These are phyloP conservation scores for fruit fly (Drosophila melanogaster) DNA, from an alignment of 1,140 invertebrate species.

Conservation along the genomic window Release_6_plus_ISO1_MT NT_033779.5:10118001-10118500, in stretches of 20 bases:
- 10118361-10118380: too few species aligned
- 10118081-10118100: slow-evolving; percentile 91
- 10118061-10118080: slow-evolving; percentile 91
- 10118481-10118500: too few species aligned
- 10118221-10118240: slow-evolving; percentile 35
- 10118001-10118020: slow-evolving; percentile 87
- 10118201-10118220: slow-evolving; percentile 46
- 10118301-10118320: too few species aligned
- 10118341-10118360: too few species aligned
- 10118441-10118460: too few species aligned
- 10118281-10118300: too few species aligned
- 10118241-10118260: background rate
- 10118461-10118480: too few species aligned
- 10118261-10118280: slow-evolving; percentile 13
- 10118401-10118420: too few species aligned
- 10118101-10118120: slow-evolving; percentile 93
- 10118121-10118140: slow-evolving; percentile 92
- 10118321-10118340: too few species aligned
- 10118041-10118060: slow-evolving; percentile 90
- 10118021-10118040: slow-evolving; percentile 87
- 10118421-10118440: too few species aligned
- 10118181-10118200: slow-evolving; percentile 89
- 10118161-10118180: slow-evolving; percentile 92
- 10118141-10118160: slow-evolving; percentile 94
- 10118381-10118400: too few species aligned